Conservation (phyloP, 2,888 invertebrate species). For the Lycophotia porphyrea region DNA sequence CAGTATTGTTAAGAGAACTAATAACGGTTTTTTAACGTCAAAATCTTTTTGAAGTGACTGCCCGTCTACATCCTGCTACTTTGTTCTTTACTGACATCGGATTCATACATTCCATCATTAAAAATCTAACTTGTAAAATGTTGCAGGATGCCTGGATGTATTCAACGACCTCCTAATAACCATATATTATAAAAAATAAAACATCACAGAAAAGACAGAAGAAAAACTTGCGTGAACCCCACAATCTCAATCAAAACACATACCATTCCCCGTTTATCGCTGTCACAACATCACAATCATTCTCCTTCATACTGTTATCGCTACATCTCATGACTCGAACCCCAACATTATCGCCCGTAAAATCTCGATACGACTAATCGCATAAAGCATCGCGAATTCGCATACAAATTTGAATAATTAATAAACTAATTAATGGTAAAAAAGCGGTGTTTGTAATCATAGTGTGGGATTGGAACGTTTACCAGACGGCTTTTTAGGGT, state of each 20-base stretch:
- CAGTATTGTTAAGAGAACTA: neutral
- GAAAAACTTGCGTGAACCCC: neutral
- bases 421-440: conserved; percentile 87
- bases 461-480: conserved; percentile 77
- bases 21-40: neutral
- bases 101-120: neutral
- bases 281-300: conserved; percentile 20
- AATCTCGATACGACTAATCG: conserved; percentile 86
- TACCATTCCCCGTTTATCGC: neutral
- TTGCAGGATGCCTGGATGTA: neutral
- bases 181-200: neutral
- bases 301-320: conserved; percentile 40
- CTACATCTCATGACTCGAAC: conserved; percentile 43
- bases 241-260: conserved; percentile 6
- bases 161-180: neutral
- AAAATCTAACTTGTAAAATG: neutral
- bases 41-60: neutral
- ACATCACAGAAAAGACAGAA: neutral
- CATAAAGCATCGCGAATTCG: conserved; percentile 86
- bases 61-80: neutral
- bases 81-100: neutral
- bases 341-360: conserved; percentile 63
- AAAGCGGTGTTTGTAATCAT: conserved; percentile 79
- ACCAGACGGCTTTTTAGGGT: conserved; percentile 49
- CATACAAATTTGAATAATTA: conserved; percentile 89